Evolutionary conservation across 2,113 vertebrate genomes (phyloP).

Genomic region (Labeo catla): DNA sequence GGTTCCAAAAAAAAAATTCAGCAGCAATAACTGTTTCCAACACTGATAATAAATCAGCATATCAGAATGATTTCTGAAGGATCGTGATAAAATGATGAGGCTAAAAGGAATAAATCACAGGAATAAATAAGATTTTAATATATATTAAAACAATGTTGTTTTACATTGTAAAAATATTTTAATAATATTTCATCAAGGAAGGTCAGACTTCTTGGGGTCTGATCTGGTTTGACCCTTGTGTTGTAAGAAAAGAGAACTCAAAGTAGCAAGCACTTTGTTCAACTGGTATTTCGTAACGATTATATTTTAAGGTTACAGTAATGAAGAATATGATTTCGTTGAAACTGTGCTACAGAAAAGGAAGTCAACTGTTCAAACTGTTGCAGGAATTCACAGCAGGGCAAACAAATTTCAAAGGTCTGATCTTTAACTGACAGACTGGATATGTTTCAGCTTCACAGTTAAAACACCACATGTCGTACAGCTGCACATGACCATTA

Average conservation of each 20-base stretch:
- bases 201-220: background rate
- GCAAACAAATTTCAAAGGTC: background rate
- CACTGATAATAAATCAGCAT: too few species aligned
- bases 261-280: background rate
- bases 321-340: background rate
- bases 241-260: background rate
- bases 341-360: background rate
- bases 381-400: background rate
- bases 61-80: too few species aligned
- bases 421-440: background rate
- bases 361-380: background rate
- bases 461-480: background rate
- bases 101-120: too few species aligned
- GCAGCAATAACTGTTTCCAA: too few species aligned
- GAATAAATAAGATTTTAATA: too few species aligned
- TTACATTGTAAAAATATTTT: too few species aligned
- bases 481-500: background rate
- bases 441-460: background rate
- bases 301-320: background rate
- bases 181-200: background rate
- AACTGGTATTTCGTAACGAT: background rate
- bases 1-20: too few species aligned
- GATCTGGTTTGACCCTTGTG: background rate
- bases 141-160: too few species aligned
- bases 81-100: too few species aligned